These are phyloP conservation scores for Linnaemya tessellans DNA, from an alignment of 2,888 invertebrate species.

Conservation along the genomic window DNA sequence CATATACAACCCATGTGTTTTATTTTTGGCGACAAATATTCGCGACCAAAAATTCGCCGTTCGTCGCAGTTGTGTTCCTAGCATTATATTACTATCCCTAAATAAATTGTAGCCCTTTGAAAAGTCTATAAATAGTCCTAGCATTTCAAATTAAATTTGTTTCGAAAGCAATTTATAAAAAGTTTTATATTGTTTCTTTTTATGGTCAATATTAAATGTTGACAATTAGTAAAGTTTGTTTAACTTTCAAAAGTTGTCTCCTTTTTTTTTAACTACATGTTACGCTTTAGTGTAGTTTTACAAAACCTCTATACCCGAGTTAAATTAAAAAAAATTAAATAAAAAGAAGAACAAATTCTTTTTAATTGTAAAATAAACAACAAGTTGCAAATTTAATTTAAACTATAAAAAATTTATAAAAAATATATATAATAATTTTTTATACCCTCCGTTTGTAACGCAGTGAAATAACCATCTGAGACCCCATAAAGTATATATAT, in stretches of 20 bases:
- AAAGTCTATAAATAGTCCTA: too few relatives aligned
- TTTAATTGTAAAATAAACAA: slow-evolving; percentile 46
- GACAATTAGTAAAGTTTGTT: slow-evolving; percentile 65
- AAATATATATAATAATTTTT: too few relatives aligned
- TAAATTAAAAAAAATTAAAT: not conserved
- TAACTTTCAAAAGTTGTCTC: slow-evolving; percentile 33
- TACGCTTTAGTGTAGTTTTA: slow-evolving; percentile 2
- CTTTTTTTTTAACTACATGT: slow-evolving; percentile 3
- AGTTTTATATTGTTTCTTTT: slow-evolving; percentile 6
- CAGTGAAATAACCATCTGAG: too few relatives aligned
- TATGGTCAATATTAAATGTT: slow-evolving; percentile 59
- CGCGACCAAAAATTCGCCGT: too few relatives aligned
- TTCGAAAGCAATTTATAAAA: slow-evolving; percentile 44
- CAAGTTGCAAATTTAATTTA: not conserved
- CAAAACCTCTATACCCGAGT: slow-evolving; percentile 20
- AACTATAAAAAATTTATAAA: too few relatives aligned
- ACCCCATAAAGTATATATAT: too few relatives aligned
- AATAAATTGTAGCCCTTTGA: too few relatives aligned
- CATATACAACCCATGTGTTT: too few relatives aligned
- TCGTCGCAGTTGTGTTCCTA: too few relatives aligned
- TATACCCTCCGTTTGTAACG: too few relatives aligned
- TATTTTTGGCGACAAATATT: too few relatives aligned
- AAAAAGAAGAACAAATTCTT: not conserved
- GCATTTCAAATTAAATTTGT: slow-evolving; percentile 7
- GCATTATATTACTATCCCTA: too few relatives aligned